Conservation (phyloP, 2,113 vertebrate species). For the Corythaeola cristata region DNA sequence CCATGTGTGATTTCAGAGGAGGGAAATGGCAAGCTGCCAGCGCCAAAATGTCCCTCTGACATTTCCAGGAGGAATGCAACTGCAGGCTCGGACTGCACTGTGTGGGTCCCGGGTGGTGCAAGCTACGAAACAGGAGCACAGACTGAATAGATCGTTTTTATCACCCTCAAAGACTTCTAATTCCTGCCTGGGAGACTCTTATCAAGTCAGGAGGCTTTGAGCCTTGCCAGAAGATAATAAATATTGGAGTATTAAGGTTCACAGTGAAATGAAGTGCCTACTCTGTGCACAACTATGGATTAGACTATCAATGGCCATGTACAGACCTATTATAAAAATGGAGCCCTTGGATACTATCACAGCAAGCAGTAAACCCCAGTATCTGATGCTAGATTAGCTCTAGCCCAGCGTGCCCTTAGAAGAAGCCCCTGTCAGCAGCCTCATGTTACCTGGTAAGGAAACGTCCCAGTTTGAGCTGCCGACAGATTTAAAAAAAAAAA, state of each 20-base stretch:
- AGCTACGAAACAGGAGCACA: neutral
- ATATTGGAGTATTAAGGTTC: neutral
- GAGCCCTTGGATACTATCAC: neutral
- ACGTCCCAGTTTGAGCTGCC: conserved; percentile 6
- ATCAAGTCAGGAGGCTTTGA: neutral
- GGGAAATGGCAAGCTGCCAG: neutral
- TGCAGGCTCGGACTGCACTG: neutral
- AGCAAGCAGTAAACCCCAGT: neutral
- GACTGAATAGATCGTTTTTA: neutral
- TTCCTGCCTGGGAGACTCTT: neutral
- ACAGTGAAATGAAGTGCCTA: neutral
- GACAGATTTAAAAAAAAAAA: conserved; percentile 21
- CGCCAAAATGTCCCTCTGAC: neutral
- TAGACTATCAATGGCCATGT: neutral
- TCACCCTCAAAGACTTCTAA: neutral
- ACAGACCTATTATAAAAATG: neutral
- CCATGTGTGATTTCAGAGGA: neutral
- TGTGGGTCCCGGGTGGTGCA: neutral
- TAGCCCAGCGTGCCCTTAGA: neutral
- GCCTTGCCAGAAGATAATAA: neutral
- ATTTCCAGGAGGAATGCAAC: neutral
- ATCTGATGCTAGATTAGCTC: neutral
- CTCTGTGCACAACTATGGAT: neutral
- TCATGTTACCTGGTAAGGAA: neutral
- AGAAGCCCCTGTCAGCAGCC: neutral